A percentile compares a stretch with the other conserved stretches of the same genome.
These are phyloP conservation scores for Latrodectus geometricus DNA, from an alignment of 1,140 invertebrate species.

Conservation along the genomic window DNA sequence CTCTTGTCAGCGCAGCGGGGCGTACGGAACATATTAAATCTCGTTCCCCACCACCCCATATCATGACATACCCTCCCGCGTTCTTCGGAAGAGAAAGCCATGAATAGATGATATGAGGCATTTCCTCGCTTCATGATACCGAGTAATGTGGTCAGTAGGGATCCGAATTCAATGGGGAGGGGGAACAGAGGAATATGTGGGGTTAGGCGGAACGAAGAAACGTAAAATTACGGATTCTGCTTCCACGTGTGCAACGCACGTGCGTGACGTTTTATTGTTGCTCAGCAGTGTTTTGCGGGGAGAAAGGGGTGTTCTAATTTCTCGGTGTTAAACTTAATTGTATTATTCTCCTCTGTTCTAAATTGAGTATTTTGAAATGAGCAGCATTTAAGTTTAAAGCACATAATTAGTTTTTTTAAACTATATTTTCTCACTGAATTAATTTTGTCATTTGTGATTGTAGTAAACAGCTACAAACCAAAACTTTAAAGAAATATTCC, in stretches of 20 bases:
- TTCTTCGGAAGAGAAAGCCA: not conserved
- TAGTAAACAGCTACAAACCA: too few species aligned
- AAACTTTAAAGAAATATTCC: too few species aligned
- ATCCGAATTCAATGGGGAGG: not conserved
- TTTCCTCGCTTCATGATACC: not conserved
- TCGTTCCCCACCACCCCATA: not conserved
- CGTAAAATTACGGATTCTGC: too few species aligned
- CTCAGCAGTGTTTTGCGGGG: not conserved
- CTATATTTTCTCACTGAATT: too few species aligned
- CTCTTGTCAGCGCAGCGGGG: conserved; percentile 17
- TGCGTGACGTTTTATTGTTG: not conserved
- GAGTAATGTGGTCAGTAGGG: conserved; percentile 2
- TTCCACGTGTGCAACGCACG: not conserved
- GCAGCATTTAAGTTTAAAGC: too few species aligned
- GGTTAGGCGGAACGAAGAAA: too few species aligned
- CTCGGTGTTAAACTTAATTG: too few species aligned
- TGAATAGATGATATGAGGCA: conserved; percentile 14
- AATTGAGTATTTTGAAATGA: too few species aligned
- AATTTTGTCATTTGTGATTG: too few species aligned
- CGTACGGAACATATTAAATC: conserved; percentile 17
- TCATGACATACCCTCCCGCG: not conserved
- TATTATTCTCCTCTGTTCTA: too few species aligned
- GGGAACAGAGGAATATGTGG: too few species aligned
- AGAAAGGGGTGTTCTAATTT: not conserved
- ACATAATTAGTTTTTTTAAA: too few species aligned